These are phyloP conservation scores for Ametastegia equiseti DNA, from an alignment of 2,888 invertebrate genomes.

Conservation along the genomic window DNA sequence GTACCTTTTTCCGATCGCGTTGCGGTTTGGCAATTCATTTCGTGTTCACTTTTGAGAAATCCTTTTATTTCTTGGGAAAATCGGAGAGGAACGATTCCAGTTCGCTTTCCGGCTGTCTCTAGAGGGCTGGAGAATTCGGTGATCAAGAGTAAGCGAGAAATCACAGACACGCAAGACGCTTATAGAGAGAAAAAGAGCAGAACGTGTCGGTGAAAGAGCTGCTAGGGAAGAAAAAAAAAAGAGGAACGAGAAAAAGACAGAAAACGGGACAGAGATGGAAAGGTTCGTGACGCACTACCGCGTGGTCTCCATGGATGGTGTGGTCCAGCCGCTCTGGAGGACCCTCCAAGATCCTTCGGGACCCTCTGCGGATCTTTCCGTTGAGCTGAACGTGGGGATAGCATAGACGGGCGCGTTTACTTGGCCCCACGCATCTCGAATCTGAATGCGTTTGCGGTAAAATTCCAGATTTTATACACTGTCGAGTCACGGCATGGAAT, in stretches of 20 bases:
- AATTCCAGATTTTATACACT: slow-evolving; percentile 21
- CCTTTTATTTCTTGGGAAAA: not conserved
- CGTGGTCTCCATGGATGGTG: not conserved
- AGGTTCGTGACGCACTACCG: slow-evolving; percentile 25
- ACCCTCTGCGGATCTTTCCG: slow-evolving; percentile 26
- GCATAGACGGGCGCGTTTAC: not conserved
- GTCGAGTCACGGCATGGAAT: not conserved
- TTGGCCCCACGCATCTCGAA: slow-evolving; percentile 21
- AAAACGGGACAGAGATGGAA: not conserved
- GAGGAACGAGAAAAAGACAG: no score
- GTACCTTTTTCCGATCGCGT: no score
- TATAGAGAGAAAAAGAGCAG: slow-evolving; percentile 11
- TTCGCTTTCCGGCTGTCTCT: not conserved
- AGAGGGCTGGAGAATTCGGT: not conserved
- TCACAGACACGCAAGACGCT: slow-evolving; percentile 24
- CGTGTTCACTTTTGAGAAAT: not conserved
- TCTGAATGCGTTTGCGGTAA: slow-evolving; percentile 28
- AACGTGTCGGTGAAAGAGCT: slow-evolving; percentile 13
- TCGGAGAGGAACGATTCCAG: no score
- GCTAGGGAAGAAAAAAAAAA: no score
- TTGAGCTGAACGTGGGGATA: not conserved
- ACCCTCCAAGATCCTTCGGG: slow-evolving; percentile 33
- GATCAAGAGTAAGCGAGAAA: slow-evolving; percentile 32
- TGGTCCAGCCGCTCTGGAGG: slow-evolving; percentile 31
- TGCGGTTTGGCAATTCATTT: no score